phyloP scores from a whole-genome alignment of 2,888 invertebrate species.

The Nemotelus pantherinus region DNA sequence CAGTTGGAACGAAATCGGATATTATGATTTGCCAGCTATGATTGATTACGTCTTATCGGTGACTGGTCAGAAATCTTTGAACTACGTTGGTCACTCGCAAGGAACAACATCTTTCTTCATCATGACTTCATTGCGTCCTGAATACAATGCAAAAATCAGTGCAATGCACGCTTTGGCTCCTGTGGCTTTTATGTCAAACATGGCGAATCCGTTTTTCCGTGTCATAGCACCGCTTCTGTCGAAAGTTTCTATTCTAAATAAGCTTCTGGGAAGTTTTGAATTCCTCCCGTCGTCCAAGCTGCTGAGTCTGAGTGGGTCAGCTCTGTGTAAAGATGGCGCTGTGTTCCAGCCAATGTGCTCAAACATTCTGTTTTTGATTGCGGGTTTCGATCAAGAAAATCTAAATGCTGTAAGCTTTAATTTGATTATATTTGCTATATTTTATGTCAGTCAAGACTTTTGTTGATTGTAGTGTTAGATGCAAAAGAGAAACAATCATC shows the following conservation, averaged over 20 bases:
- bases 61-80: slow-evolving; percentile 66
- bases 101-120: slow-evolving; percentile 68
- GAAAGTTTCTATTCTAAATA: slow-evolving; percentile 52
- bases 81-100: slow-evolving; percentile 72
- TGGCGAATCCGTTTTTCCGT: slow-evolving; percentile 64
- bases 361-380: slow-evolving; percentile 65
- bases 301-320: slow-evolving; percentile 59
- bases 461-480: too few relatives aligned
- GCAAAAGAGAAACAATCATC: too few relatives aligned
- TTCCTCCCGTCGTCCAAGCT: slow-evolving; percentile 65
- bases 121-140: slow-evolving; percentile 63
- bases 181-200: slow-evolving; percentile 72
- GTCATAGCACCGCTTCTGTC: slow-evolving; percentile 60
- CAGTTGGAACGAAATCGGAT: slow-evolving; percentile 69
- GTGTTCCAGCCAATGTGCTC: slow-evolving; percentile 52
- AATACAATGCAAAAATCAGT: slow-evolving; percentile 66
- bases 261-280: slow-evolving; percentile 64
- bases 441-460: too few relatives aligned
- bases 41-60: slow-evolving; percentile 67
- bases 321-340: slow-evolving; percentile 61
- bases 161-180: slow-evolving; percentile 70
- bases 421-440: background rate
- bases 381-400: slow-evolving; percentile 64
- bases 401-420: slow-evolving; percentile 61
- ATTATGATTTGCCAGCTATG: slow-evolving; percentile 71